phyloP scores from a whole-genome alignment of 2,888 invertebrate genomes.

The Anorthoa munda region DNA sequence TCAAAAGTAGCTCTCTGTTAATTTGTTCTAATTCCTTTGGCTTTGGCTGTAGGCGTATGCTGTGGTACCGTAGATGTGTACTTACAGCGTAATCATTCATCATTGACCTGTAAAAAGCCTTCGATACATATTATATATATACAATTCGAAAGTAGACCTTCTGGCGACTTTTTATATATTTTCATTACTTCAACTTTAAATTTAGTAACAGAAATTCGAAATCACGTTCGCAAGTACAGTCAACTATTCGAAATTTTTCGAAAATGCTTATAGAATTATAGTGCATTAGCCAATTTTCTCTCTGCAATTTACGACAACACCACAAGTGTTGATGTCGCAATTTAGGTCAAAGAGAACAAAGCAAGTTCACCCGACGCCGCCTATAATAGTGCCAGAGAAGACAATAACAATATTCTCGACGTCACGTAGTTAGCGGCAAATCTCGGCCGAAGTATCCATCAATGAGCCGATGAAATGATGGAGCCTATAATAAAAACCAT shows the following conservation, averaged over 20 bases:
- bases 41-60: slow-evolving; percentile 7
- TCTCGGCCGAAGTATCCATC: slow-evolving; percentile 32
- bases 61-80: not conserved
- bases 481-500: slow-evolving; percentile 61
- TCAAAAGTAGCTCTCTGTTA: slow-evolving; percentile 46
- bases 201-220: not conserved
- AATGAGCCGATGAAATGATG: slow-evolving; percentile 44
- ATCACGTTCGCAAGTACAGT: not conserved
- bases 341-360: slow-evolving; percentile 29
- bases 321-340: slow-evolving; percentile 25
- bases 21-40: slow-evolving; percentile 36
- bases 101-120: not conserved
- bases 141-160: no score
- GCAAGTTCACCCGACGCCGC: slow-evolving; percentile 3
- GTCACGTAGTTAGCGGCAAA: slow-evolving; percentile 54
- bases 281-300: not conserved
- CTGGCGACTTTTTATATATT: not conserved
- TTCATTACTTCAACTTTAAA: not conserved
- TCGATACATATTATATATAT: no score
- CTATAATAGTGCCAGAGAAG: slow-evolving; percentile 8
- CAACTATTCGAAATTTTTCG: not conserved
- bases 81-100: not conserved
- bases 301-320: slow-evolving; percentile 31
- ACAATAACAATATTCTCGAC: slow-evolving; percentile 50
- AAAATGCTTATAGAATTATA: not conserved